Evolutionary conservation across 2,888 invertebrate species (phyloP).

Genomic region (Trichopoda pennipes): DNA sequence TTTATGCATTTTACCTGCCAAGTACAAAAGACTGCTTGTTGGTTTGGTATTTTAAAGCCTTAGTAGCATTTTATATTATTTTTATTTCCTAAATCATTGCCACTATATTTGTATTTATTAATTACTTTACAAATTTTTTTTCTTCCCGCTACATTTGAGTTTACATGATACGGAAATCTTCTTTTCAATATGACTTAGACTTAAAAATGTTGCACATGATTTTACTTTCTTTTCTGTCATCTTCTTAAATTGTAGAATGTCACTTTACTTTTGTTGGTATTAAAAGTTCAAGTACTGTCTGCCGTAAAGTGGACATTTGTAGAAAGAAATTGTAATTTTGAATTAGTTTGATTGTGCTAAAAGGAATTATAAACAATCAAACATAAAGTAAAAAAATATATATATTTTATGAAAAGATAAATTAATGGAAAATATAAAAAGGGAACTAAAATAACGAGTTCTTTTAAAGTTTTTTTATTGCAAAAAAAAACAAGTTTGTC

Average conservation of each 20-base stretch:
- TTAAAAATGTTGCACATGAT: neutral
- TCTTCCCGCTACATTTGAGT: too few species aligned
- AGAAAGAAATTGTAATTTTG: slow-evolving; percentile 1
- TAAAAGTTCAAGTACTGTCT: slow-evolving; percentile 61
- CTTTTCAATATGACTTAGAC: neutral
- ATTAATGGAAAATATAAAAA: neutral
- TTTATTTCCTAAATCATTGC: too few species aligned
- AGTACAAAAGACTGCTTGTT: too few species aligned
- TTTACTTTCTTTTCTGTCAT: too few species aligned
- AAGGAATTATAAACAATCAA: neutral
- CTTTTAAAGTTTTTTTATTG: too few species aligned
- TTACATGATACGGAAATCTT: too few species aligned
- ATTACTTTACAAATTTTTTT: too few species aligned
- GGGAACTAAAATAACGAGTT: neutral
- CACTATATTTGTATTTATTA: too few species aligned
- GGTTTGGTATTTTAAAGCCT: too few species aligned
- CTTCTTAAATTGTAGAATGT: neutral
- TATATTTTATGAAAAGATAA: neutral
- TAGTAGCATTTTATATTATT: too few species aligned
- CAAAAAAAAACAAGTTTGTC: too few species aligned
- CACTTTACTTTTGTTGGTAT: slow-evolving; percentile 22
- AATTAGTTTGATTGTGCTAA: slow-evolving; percentile 21
- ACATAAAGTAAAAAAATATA: neutral
- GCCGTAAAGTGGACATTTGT: slow-evolving; percentile 54
- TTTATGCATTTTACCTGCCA: too few species aligned